A percentile compares a stretch with the other conserved stretches of the same genome.
Evolutionary conservation across 2,113 vertebrate genomes (phyloP).

Genomic region (Halcyon malimbica): DNA sequence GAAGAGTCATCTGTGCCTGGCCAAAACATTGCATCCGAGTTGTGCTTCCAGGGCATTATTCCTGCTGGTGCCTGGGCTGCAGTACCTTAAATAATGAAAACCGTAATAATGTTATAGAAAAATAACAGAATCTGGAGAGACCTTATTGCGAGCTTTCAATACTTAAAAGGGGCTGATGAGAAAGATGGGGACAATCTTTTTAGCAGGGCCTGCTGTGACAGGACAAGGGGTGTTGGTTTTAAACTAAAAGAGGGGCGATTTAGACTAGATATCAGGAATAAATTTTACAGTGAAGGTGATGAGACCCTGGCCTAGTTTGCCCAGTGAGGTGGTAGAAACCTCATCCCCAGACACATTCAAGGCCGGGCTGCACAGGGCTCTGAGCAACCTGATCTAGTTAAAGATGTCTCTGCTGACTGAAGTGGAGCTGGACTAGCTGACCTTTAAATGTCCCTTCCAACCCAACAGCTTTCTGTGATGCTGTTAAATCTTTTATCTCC

Average conservation of each 20-base stretch:
- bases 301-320: neutral
- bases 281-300: neutral
- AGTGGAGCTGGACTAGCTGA: neutral
- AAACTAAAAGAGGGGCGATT: neutral
- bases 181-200: neutral
- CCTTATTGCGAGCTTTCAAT: neutral
- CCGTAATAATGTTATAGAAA: neutral
- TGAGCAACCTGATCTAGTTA: neutral
- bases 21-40: neutral
- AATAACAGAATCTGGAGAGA: too few relatives aligned
- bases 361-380: neutral
- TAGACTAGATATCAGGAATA: neutral
- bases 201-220: neutral
- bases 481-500: neutral
- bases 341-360: neutral
- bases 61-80: neutral
- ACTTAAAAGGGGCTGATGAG: neutral
- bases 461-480: neutral
- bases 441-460: neutral
- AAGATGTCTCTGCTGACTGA: neutral
- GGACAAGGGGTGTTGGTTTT: neutral
- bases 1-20: neutral
- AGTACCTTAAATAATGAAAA: too few relatives aligned
- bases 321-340: neutral
- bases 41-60: neutral